phyloP scores from a whole-genome alignment of 2,888 invertebrate genomes.

The Agrilus cyanescens region DNA sequence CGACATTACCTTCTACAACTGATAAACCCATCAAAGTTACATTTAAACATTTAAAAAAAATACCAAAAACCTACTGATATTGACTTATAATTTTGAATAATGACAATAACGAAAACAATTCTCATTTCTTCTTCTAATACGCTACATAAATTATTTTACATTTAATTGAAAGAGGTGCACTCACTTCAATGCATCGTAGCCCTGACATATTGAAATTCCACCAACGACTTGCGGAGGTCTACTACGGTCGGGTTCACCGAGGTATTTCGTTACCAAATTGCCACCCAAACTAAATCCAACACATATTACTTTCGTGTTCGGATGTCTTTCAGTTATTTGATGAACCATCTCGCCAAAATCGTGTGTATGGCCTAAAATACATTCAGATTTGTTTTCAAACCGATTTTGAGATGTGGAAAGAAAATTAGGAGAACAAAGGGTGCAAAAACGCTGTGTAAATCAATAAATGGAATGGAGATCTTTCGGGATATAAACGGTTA shows the following conservation, averaged over 20 bases:
- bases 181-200: conserved; percentile 85
- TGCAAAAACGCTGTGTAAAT: no score
- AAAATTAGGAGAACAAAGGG: no score
- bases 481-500: no score
- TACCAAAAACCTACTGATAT: no score
- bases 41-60: no score
- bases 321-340: conserved; percentile 59
- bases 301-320: conserved; percentile 64
- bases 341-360: conserved; percentile 78
- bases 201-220: conserved; percentile 87
- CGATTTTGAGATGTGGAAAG: no score
- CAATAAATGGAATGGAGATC: no score
- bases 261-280: conserved; percentile 84
- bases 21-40: no score
- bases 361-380: conserved; percentile 68
- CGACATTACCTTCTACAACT: no score
- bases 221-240: conserved; percentile 65
- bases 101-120: no score
- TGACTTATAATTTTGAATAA: no score
- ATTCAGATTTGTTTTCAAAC: background rate
- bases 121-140: background rate
- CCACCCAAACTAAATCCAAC: conserved; percentile 92
- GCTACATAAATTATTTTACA: conserved; percentile 1
- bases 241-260: conserved; percentile 61
- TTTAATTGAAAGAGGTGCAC: conserved; percentile 29